Base-by-base conservation (phyloP, 2,113 vertebrate genomes). In the Caranx ignobilis region DNA sequence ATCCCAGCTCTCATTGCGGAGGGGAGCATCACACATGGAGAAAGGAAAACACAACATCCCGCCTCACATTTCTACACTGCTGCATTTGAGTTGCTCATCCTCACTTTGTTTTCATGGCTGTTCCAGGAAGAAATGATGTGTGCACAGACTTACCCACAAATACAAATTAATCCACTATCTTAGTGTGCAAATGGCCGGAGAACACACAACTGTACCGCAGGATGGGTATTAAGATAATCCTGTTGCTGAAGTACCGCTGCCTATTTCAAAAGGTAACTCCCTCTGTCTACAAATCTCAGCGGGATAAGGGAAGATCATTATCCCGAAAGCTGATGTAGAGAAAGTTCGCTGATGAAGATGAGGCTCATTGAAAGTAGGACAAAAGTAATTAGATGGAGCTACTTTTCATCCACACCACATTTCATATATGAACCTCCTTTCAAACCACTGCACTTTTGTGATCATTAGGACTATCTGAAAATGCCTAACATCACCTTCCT, bases 291-390 rank as follows among this genome's bases (percentile, higher is more conserved):
- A 57, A 80, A 67, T 77, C 89, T 76, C 70, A 65, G 47, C n/a
- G 82, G 83, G 75, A 83, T 86, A 83, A 88, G 71, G 83, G 68
- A 79, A 83, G 86, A 88, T 89, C 88, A 87, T 90, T 84, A 91
- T 79, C 75, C 71, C 4, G 10, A 54, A 62, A 74, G 62, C 66
- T 61, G 18, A 72, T 86, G 74, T 60, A 55, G 70, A 50, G 60
- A 71, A 85, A 85, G 79, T 87, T 65, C 64, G 50, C 55, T 76
- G 71, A 70, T 77, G 64, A 66, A 81, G 79, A 76, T 71, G 45
- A 88, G 75, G 75, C 80, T 83, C 41, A 77, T 43, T 68, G 41
- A 92, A 93, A 91, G 89, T 89, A 86, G 88, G 88, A 91, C 88
- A 87, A 91, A 81, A 57, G 64, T 89, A 86, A 90, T 90, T 86